Percentiles rank a stretch among this genome's conserved stretches.
Conservation (phyloP, 2,888 invertebrate species). For the Hirtodrosophila alboralis region DNA sequence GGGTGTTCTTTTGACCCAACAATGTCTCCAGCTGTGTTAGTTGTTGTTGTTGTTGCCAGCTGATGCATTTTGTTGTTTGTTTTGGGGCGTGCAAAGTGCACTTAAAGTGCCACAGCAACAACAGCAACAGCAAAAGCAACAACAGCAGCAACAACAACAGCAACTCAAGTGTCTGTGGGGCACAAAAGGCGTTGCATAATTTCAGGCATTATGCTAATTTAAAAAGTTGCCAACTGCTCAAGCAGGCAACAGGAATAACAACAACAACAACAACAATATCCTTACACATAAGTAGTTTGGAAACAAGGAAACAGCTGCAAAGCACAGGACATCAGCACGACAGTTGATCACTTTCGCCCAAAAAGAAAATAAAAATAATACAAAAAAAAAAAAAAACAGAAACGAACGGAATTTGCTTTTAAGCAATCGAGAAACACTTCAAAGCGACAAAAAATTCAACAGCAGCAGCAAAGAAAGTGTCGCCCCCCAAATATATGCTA, state of each 20-base stretch:
- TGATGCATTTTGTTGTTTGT: slow-evolving; percentile 52
- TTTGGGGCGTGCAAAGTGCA: slow-evolving; percentile 62
- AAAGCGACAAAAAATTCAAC: slow-evolving; percentile 45
- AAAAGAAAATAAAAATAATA: no score
- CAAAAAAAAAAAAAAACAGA: no score
- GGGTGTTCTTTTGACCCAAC: slow-evolving; percentile 8
- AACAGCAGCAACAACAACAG: slow-evolving; percentile 21
- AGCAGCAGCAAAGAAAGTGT: slow-evolving; percentile 58
- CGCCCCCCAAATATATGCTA: slow-evolving; percentile 63
- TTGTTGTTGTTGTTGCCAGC: slow-evolving; percentile 10
- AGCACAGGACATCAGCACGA: slow-evolving; percentile 23
- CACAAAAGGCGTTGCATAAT: slow-evolving; percentile 71
- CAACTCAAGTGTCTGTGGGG: slow-evolving; percentile 42
- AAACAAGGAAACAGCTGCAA: slow-evolving; percentile 52
- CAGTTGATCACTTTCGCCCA: slow-evolving; percentile 66
- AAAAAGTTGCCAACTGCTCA: slow-evolving; percentile 64
- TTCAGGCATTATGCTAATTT: slow-evolving; percentile 78
- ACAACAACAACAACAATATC: slow-evolving; percentile 36
- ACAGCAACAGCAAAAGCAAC: slow-evolving; percentile 18
- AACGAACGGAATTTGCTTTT: slow-evolving; percentile 78
- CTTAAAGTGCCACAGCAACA: slow-evolving; percentile 60
- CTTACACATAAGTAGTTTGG: slow-evolving; percentile 57
- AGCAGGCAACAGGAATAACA: slow-evolving; percentile 34
- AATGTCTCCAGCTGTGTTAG: slow-evolving; percentile 9
- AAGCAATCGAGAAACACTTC: slow-evolving; percentile 81